Conservation (phyloP, 1,140 invertebrate genomes). For the Ips nitidus region DNA sequence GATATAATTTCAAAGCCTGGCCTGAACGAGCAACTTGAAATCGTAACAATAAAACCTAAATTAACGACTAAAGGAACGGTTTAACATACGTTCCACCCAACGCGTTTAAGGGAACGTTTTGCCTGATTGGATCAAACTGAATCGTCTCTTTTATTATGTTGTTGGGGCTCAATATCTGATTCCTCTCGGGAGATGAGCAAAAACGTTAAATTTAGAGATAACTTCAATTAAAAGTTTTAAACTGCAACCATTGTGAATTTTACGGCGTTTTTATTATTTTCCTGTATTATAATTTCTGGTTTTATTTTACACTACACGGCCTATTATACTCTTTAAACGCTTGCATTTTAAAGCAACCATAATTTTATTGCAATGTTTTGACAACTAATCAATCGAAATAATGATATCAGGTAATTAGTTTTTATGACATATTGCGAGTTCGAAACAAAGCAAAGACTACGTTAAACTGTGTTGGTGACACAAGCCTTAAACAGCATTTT, state of each 20-base stretch:
- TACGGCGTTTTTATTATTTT: constrained; percentile 35
- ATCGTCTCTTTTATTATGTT: constrained; percentile 31
- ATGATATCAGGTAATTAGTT: too few species aligned
- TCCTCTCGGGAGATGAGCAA: constrained; percentile 13
- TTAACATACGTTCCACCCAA: constrained; percentile 37
- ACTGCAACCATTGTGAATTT: constrained; percentile 36
- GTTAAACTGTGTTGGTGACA: too few species aligned
- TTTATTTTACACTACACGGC: too few species aligned
- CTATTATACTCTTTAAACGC: too few species aligned
- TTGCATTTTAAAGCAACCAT: too few species aligned
- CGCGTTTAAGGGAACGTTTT: constrained; percentile 34
- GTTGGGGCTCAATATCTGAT: constrained; percentile 24
- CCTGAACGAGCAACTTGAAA: constrained; percentile 20
- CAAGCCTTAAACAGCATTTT: too few species aligned
- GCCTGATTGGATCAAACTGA: constrained; percentile 39
- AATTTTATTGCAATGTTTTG: too few species aligned
- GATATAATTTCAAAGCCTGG: too few species aligned
- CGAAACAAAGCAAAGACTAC: too few species aligned
- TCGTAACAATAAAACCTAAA: constrained; percentile 33
- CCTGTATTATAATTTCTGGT: constrained; percentile 30
- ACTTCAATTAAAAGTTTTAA: constrained; percentile 39
- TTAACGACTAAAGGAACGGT: constrained; percentile 29
- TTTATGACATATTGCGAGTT: too few species aligned
- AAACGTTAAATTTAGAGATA: constrained; percentile 35
- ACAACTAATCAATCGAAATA: too few species aligned